Percentiles rank a stretch among this genome's conserved stretches.
These are phyloP conservation scores for Molothrus ater DNA, from an alignment of 2,797 vertebrate species.

Conservation along the genomic window DNA sequence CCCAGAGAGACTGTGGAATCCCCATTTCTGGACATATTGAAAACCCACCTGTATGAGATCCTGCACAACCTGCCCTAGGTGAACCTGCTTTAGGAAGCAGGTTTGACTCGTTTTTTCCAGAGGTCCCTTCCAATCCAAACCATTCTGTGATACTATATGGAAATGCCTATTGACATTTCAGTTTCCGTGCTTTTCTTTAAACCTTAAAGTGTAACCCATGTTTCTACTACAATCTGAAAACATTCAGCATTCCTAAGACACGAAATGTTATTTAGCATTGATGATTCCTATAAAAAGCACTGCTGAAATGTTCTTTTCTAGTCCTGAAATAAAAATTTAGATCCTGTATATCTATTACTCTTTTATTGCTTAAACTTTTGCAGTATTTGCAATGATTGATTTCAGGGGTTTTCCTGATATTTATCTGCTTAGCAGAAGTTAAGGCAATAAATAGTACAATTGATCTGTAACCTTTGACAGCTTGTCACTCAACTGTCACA, in stretches of 20 bases:
- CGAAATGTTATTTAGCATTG: not conserved
- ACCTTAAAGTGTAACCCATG: not conserved
- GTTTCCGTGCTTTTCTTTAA: not conserved
- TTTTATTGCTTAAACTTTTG: not conserved
- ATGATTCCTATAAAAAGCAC: not conserved
- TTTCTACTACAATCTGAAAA: not conserved
- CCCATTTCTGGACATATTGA: not conserved
- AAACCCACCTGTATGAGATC: not conserved
- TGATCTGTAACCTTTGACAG: not conserved
- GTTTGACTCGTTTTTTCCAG: not conserved
- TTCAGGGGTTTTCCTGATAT: not conserved
- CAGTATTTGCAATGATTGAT: not conserved
- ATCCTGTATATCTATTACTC: not conserved
- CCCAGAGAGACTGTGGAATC: not conserved
- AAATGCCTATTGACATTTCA: not conserved
- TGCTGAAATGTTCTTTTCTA: not conserved
- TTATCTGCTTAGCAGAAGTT: not conserved
- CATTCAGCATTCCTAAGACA: not conserved
- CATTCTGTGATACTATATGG: not conserved
- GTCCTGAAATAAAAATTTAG: not conserved
- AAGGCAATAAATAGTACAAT: not conserved
- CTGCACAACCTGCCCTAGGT: not conserved
- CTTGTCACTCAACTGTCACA: constrained; percentile 2
- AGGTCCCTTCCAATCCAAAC: not conserved
- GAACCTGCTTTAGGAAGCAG: rapidly evolving